These are phyloP conservation scores for Hippocampus mohnikei DNA, from an alignment of 2,113 vertebrate genomes.

Conservation along the genomic window DNA sequence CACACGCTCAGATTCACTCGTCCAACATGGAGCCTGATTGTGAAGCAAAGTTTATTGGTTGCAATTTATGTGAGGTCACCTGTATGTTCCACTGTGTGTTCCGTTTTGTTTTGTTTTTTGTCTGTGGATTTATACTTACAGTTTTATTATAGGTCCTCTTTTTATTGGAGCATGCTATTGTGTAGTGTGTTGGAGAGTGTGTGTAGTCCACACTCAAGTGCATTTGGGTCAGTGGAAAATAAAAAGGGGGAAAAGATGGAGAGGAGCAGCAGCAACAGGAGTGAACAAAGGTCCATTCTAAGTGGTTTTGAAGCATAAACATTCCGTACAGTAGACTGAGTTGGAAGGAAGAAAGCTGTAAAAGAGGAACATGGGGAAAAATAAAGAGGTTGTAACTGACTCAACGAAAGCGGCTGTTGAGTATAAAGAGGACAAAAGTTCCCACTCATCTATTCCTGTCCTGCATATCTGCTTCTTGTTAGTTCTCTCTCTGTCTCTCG, in stretches of 20 bases:
- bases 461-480: background rate
- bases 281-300: constrained; percentile 11
- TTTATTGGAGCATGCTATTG: constrained; percentile 8
- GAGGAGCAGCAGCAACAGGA: background rate
- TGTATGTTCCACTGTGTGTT: constrained; percentile 11
- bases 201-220: constrained; percentile 13
- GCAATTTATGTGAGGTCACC: constrained; percentile 21
- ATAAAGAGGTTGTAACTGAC: background rate
- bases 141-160: constrained; percentile 26
- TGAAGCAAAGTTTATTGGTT: constrained; percentile 39
- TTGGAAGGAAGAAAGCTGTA: background rate
- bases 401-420: background rate
- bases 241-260: background rate
- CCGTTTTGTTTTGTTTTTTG: constrained; percentile 4
- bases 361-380: background rate
- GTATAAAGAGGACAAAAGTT: background rate
- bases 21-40: background rate
- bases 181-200: constrained; percentile 4
- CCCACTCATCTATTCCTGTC: background rate
- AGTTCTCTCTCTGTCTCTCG: background rate
- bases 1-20: background rate
- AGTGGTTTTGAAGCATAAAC: constrained; percentile 4
- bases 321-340: background rate
- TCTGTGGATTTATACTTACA: constrained; percentile 17
- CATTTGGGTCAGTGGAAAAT: constrained; percentile 46